Base-by-base conservation (phyloP, 2,797 vertebrate species). In the Danio tinwini region DNA sequence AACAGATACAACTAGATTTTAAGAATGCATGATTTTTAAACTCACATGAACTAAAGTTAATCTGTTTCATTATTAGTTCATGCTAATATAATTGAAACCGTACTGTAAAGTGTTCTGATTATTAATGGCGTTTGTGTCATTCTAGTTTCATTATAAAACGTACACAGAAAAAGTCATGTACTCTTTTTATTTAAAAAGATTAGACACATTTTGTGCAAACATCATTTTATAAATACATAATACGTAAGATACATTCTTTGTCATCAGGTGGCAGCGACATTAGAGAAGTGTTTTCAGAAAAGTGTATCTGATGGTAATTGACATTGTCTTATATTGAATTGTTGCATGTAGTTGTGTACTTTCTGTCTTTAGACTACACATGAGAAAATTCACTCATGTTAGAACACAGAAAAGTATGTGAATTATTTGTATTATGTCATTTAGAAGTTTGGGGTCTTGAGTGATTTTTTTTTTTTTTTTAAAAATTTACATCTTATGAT, bases 191-290 rank as follows among this genome's bases (percentile, higher is more conserved):
- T 81, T 19, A 4, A 59, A 29, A 17, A 37, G 4, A 40, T 73
- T 67, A 19, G 58, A 69, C 12, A 63, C 56, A 77, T 63, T 69
- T 65, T 64, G 63, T 67, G 52, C 59, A 76, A 76, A 53, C 49
- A 55, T 62, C 45, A 59, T 52, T 55, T 55, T 90, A 88, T 89
- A 84, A 90, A 91, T 91, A 91, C 90, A 92, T 91, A 93, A n/a
- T 62, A 44, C 12, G 92, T 91, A 90, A 89, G 29, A 68, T 93
- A 93, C 92, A 93, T 92, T 94, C 91, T 88, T 90, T 88, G 70
- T 74, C 78, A 74, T 63, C 42, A 76, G 68, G 13, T 76, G 49
- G 74, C 49, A 75, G 56, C 19, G 47, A 69, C 52, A 45, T 76
- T 81, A 17, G 50, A 70, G 42, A 58, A 52, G 50, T 49, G 5